A percentile compares a stretch with the other conserved stretches of the same genome.
Evolutionary conservation across 2,888 invertebrate genomes (phyloP).

Genomic region (Chironomus riparius): DNA sequence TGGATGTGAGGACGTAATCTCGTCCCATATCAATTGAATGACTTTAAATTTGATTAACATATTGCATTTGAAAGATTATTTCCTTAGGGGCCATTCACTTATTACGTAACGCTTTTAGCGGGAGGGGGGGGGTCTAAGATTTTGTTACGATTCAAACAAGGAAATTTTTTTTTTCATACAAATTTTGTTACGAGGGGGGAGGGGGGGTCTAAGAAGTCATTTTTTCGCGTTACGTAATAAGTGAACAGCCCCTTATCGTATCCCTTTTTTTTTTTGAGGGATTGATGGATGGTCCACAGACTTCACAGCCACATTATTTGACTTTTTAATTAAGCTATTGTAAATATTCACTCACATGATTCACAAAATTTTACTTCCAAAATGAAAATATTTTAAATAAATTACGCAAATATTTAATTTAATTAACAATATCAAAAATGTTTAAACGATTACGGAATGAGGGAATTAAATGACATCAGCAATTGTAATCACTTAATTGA

Average conservation of each 20-base stretch:
- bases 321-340: background rate
- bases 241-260: too few relatives aligned
- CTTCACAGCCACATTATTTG: background rate
- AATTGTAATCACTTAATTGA: slow-evolving; percentile 26
- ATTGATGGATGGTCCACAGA: background rate
- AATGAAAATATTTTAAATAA: slow-evolving; percentile 3
- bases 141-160: too few relatives aligned
- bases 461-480: slow-evolving; percentile 15
- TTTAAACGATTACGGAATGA: background rate
- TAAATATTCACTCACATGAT: background rate
- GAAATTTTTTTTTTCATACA: too few relatives aligned
- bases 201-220: too few relatives aligned
- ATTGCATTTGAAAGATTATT: background rate
- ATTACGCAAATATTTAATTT: slow-evolving; percentile 23
- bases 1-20: background rate
- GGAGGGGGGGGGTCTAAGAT: too few relatives aligned
- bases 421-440: slow-evolving; percentile 11
- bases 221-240: too few relatives aligned
- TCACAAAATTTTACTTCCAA: too few relatives aligned
- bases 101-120: too few relatives aligned
- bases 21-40: background rate
- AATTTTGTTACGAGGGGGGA: too few relatives aligned
- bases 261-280: background rate
- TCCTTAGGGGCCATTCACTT: too few relatives aligned
- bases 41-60: background rate